Conservation (phyloP, 1,140 invertebrate genomes). For the Drosophila nannoptera region DNA sequence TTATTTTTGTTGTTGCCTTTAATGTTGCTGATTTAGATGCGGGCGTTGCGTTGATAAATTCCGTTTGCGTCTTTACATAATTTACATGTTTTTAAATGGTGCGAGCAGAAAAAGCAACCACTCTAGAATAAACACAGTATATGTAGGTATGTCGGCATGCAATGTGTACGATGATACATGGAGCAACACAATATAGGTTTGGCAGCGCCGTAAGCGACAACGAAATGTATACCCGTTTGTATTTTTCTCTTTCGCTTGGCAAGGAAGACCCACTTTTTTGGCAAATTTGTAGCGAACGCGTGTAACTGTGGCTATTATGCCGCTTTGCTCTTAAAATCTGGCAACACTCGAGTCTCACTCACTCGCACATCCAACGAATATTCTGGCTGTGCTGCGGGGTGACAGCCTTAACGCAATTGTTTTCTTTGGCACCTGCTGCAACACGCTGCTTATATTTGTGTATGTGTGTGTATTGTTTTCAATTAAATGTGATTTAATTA, state of each 20-base stretch:
- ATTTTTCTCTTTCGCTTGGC: constrained; percentile 21
- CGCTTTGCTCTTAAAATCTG: constrained; percentile 22
- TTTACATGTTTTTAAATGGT: constrained; percentile 65
- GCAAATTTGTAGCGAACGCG: constrained; percentile 30
- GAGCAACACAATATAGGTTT: constrained; percentile 36
- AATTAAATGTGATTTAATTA: constrained; percentile 50
- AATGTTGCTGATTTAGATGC: constrained; percentile 47
- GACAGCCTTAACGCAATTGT: constrained; percentile 16
- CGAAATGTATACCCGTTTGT: constrained; percentile 45
- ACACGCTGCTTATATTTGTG: constrained; percentile 8
- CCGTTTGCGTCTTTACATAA: constrained; percentile 61
- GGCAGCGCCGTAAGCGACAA: constrained; percentile 7
- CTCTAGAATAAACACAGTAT: constrained; percentile 38
- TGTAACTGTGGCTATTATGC: constrained; percentile 34
- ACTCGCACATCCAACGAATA: background rate
- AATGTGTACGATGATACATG: constrained; percentile 30
- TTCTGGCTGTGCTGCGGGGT: background rate
- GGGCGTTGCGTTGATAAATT: constrained; percentile 56
- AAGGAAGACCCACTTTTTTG: constrained; percentile 59
- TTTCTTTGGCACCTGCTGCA: constrained; percentile 37
- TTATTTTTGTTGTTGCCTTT: constrained; percentile 14
- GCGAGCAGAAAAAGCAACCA: constrained; percentile 33
- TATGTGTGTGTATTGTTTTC: constrained; percentile 28
- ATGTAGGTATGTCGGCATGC: constrained; percentile 16
- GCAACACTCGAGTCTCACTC: constrained; percentile 38